phyloP scores from a whole-genome alignment of 2,113 vertebrate genomes.

The Tachysurus fulvidraco region DNA sequence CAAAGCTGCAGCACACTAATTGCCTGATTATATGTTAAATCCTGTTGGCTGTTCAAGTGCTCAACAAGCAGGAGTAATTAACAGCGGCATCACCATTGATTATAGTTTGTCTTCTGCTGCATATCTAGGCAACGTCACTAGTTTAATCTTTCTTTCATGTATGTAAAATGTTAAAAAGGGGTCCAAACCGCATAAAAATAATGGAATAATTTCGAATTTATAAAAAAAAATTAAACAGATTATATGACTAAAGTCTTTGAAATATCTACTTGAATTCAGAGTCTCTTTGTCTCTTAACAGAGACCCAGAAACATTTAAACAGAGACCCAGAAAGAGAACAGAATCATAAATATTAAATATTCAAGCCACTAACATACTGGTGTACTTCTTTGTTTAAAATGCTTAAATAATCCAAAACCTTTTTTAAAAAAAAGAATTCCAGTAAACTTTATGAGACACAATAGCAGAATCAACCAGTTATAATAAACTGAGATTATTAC shows the following conservation, averaged over 20 bases:
- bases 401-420: too few relatives aligned
- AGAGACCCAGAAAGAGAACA: too few relatives aligned
- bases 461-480: background rate
- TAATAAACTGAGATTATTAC: background rate
- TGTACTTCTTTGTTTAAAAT: too few relatives aligned
- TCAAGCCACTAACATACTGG: too few relatives aligned
- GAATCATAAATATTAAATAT: too few relatives aligned
- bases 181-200: background rate
- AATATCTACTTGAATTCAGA: background rate
- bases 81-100: background rate
- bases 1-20: background rate
- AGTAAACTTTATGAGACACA: background rate
- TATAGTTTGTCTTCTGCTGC: background rate
- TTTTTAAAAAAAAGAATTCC: too few relatives aligned
- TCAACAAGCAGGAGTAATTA: background rate
- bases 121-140: background rate
- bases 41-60: background rate
- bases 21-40: conserved; percentile 12
- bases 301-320: too few relatives aligned
- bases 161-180: background rate
- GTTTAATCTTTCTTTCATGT: background rate
- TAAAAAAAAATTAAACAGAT: background rate
- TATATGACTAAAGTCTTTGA: background rate
- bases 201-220: too few relatives aligned
- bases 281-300: background rate